These are phyloP conservation scores for Lampris megalopsis DNA, from an alignment of 2,113 vertebrate species.

Conservation along the genomic window DNA sequence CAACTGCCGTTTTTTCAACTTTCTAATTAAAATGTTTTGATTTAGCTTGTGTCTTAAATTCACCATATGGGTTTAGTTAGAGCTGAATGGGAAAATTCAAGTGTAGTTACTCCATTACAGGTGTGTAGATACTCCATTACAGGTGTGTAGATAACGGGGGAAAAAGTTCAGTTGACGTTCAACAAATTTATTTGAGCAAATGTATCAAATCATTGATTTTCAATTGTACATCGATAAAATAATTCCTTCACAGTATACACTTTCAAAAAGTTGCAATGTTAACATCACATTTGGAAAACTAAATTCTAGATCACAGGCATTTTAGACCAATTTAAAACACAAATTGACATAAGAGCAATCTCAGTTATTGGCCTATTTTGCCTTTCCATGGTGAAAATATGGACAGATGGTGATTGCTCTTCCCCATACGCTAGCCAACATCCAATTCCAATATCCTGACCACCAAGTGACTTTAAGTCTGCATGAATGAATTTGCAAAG, in stretches of 20 bases:
- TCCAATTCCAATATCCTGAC: constrained; percentile 16
- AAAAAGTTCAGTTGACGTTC: constrained; percentile 30
- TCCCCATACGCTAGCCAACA: constrained; percentile 30
- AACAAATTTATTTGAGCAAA: constrained; percentile 82
- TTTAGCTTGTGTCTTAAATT: constrained; percentile 43
- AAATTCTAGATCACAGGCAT: constrained; percentile 56
- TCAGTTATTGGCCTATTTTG: constrained; percentile 16
- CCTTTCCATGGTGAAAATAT: neutral
- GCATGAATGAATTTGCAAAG: neutral
- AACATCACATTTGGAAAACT: constrained; percentile 68
- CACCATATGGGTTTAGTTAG: neutral
- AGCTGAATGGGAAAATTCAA: neutral
- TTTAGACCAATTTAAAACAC: constrained; percentile 8
- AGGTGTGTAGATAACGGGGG: neutral
- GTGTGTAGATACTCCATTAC: neutral
- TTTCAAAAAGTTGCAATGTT: constrained; percentile 52
- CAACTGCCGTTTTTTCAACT: constrained; percentile 78
- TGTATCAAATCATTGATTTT: constrained; percentile 78
- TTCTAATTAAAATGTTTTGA: constrained; percentile 79
- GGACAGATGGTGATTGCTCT: constrained; percentile 41
- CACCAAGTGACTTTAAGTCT: neutral
- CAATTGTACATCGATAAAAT: constrained; percentile 74
- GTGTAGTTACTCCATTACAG: neutral
- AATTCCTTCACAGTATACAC: constrained; percentile 78
- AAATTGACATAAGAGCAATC: constrained; percentile 42